Base-by-base conservation (phyloP, 2,888 invertebrate genomes). In the Ceriagrion tenellum region DNA sequence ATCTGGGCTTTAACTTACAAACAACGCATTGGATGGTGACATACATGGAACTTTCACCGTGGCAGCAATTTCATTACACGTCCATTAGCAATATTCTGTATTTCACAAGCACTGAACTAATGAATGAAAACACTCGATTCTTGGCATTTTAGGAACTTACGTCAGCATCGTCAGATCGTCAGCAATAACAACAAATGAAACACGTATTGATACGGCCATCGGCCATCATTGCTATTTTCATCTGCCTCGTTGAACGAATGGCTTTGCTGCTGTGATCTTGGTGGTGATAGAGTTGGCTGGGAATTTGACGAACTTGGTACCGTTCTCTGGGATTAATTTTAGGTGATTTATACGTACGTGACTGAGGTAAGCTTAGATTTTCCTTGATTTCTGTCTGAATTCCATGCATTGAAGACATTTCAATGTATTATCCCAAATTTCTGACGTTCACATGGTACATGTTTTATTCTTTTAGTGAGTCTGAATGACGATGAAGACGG, bases 401-500 rank as follows among this genome's bases (percentile, higher is more conserved):
- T 59, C 13, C 59, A 59, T 59, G 59, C 59, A 20, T 59, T 59
- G 20, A 2, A 20, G 59, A 47, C 59, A 20, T 59, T 12, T 20
- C 18, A 59, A 59, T 3, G 59, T 59, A 20, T 59, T 20, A 20
- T 59, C 59, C 16, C 18, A 1, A 16, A 59, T 59, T 59, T 59
- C 20, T 16, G 12, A n/a, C 13, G 69, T n/a, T 69, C 69, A n/a
- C n/a, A 69, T 69, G 69, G 69, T 4, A 0, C n/a, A 2, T 69
- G 12, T 59, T 59, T 59, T 20, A 59, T 59, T 59, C 59, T 59
- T 59, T 59, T 20, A 59, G 59, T 10, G 16, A 59, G 59, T 12
- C 56, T 56, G 56, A 93, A 74, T 93, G 69, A 35, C 93, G 8
- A 35, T 93, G 55, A 69, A 93, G 63, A 93, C n/a, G 16, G 98